phyloP scores from a whole-genome alignment of 1,140 invertebrate genomes.

The Mizuhopecten yessoensis region DNA sequence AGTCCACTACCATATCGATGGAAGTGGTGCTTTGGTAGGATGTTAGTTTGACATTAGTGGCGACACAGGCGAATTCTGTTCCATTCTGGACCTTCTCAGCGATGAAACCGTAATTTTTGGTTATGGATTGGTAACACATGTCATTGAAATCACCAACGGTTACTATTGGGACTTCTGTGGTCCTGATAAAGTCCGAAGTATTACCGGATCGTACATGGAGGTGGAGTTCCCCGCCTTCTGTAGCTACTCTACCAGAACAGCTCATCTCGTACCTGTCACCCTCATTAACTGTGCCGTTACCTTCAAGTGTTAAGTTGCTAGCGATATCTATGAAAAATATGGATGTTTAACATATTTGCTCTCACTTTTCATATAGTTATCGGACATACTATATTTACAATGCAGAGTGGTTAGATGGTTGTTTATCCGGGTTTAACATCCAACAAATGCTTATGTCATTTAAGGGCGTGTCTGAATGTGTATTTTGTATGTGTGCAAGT shows the following conservation, averaged over 20 bases:
- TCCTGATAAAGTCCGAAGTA: not conserved
- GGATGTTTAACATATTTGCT: too few relatives aligned
- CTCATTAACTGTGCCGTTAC: not conserved
- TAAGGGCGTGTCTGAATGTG: too few relatives aligned
- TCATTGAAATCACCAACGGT: not conserved
- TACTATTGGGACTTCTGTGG: not conserved
- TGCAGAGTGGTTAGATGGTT: too few relatives aligned
- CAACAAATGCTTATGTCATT: too few relatives aligned
- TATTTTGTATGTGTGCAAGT: too few relatives aligned
- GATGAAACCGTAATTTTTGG: not conserved
- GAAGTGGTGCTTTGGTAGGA: not conserved
- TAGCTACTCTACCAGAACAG: not conserved
- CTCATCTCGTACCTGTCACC: not conserved
- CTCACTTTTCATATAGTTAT: too few relatives aligned
- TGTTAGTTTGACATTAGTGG: not conserved
- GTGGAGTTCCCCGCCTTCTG: not conserved
- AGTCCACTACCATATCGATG: not conserved
- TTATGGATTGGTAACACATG: not conserved
- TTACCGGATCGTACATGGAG: not conserved
- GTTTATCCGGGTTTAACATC: too few relatives aligned
- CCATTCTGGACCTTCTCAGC: not conserved
- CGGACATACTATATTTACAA: too few relatives aligned
- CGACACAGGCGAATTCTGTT: not conserved
- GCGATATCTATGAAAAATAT: not conserved
- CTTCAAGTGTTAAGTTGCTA: not conserved